Conservation (phyloP, 2,113 vertebrate species). For the Pogonocichla stellata region DNA sequence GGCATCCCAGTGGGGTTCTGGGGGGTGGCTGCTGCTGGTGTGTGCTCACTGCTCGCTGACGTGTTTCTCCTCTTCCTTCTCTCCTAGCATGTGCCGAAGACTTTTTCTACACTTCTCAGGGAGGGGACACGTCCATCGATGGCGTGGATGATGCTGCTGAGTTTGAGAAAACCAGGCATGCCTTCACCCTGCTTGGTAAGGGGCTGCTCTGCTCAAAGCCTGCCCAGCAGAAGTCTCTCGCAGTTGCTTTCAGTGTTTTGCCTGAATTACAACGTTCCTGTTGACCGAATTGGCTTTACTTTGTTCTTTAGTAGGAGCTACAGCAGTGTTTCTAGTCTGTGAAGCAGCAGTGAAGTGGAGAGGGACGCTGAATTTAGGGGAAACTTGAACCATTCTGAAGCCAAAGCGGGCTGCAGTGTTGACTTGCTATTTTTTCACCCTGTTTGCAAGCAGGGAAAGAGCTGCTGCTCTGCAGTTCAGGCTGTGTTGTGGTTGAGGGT, state of each 20-base stretch:
- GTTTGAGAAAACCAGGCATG: conserved; percentile 86
- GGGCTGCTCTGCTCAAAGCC: background rate
- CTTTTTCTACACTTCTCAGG: conserved; percentile 86
- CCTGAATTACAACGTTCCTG: background rate
- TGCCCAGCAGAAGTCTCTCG: background rate
- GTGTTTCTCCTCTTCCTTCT: background rate
- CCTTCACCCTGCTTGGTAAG: conserved; percentile 89
- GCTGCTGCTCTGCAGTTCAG: background rate
- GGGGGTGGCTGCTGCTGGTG: background rate
- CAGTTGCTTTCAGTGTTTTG: background rate
- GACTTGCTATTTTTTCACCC: background rate
- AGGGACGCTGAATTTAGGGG: background rate
- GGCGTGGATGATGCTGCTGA: conserved; percentile 87
- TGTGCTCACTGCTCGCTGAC: background rate
- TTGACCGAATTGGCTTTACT: background rate
- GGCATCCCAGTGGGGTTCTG: accelerated
- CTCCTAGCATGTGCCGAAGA: conserved; percentile 84
- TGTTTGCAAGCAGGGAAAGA: background rate
- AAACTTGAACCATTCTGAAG: background rate
- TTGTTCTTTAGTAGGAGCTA: background rate
- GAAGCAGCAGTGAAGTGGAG: background rate
- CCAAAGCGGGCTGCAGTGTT: background rate
- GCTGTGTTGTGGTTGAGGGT: background rate
- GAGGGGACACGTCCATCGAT: conserved; percentile 83
- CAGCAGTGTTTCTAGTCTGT: background rate